Percentiles rank a stretch among this genome's conserved stretches.
phyloP scores from a whole-genome alignment of 2,797 vertebrate genomes.

The Onychomys torridus region DNA sequence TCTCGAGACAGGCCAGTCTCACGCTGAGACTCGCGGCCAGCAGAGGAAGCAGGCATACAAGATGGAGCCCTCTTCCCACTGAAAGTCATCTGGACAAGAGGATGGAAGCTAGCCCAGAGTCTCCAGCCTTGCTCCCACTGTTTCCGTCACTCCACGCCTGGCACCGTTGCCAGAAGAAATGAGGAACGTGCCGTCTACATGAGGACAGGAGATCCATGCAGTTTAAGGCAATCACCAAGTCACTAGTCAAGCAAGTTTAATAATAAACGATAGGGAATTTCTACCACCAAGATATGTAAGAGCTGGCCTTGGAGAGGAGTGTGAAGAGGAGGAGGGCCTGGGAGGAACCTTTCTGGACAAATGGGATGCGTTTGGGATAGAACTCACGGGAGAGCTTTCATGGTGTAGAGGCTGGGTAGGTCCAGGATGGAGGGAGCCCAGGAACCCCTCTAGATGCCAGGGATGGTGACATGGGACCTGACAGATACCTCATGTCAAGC shows the following conservation, averaged over 20 bases:
- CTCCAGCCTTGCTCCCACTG: not conserved
- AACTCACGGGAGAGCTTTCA: not conserved
- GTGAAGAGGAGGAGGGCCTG: not conserved
- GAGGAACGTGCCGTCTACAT: rapidly evolving
- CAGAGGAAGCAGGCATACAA: not conserved
- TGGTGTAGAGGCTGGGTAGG: rapidly evolving
- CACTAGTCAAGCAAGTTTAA: not conserved
- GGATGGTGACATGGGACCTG: not conserved
- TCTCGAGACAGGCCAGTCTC: not conserved
- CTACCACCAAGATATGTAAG: not conserved
- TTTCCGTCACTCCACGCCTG: not conserved
- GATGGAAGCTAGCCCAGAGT: not conserved
- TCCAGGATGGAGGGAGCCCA: not conserved
- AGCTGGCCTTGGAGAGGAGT: not conserved
- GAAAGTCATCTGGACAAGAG: not conserved
- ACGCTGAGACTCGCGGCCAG: not conserved
- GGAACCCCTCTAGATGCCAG: not conserved
- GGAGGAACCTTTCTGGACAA: too few relatives aligned
- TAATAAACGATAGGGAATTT: not conserved
- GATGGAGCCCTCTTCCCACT: not conserved
- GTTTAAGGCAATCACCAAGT: not conserved
- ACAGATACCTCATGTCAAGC: not conserved
- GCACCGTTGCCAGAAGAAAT: not conserved
- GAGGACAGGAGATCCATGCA: not conserved
- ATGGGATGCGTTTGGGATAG: not conserved